Conservation (phyloP, 2,888 invertebrate genomes). For the Labia minor region DNA sequence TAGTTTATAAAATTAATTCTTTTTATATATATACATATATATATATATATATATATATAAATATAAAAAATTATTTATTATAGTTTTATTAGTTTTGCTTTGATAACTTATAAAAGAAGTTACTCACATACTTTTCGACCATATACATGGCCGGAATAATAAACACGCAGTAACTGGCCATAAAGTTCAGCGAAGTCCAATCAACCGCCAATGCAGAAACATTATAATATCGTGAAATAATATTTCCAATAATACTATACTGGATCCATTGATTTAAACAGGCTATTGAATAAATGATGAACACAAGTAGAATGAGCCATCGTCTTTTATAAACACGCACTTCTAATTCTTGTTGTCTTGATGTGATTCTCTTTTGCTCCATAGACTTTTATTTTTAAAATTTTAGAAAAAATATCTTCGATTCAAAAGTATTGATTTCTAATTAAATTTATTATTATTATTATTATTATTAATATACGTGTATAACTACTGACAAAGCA, state of each 20-base stretch:
- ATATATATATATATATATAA: too few relatives aligned
- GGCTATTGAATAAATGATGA: background rate
- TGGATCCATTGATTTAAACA: background rate
- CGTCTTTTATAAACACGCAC: background rate
- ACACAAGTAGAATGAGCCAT: background rate
- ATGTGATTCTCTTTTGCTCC: background rate
- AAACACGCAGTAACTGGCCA: background rate
- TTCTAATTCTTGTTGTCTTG: background rate
- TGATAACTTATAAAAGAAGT: too few relatives aligned
- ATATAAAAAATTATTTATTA: too few relatives aligned
- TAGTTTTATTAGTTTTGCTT: too few relatives aligned
- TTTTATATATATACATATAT: too few relatives aligned
- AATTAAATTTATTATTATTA: background rate
- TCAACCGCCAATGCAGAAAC: background rate
- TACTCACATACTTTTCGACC: conserved; percentile 13
- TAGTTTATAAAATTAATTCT: too few relatives aligned
- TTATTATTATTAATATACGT: background rate
- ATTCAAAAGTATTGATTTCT: background rate
- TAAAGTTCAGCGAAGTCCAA: background rate
- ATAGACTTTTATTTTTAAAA: background rate
- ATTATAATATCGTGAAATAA: background rate
- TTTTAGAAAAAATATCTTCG: too few relatives aligned
- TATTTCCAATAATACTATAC: background rate
- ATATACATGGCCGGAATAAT: conserved; percentile 2
- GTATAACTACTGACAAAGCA: background rate